Evolutionary conservation across 2,797 vertebrate species (phyloP).

Genomic region (Caiman crocodilus): DNA sequence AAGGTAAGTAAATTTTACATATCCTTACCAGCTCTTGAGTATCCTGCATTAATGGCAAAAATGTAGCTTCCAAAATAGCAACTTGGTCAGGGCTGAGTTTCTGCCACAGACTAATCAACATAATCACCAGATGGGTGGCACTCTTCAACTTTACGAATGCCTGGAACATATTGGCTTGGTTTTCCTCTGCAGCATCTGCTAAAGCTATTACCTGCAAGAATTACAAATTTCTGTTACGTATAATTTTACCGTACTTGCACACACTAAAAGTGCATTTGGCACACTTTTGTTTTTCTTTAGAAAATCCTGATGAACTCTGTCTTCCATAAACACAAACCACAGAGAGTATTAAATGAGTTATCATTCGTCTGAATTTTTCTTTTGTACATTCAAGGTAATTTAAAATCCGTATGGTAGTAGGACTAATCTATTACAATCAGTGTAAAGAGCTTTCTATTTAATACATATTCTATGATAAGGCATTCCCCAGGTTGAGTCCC

Average conservation of each 20-base stretch:
- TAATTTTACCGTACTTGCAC: constrained; percentile 37
- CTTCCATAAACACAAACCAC: constrained; percentile 70
- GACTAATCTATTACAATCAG: constrained; percentile 26
- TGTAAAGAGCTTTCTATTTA: background rate
- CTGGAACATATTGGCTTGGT: constrained; percentile 85
- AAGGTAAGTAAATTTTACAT: background rate
- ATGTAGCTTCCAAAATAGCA: constrained; percentile 90
- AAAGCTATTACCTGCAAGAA: constrained; percentile 90
- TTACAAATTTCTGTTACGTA: constrained; percentile 63
- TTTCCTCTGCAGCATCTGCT: constrained; percentile 92
- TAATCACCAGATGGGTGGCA: constrained; percentile 90
- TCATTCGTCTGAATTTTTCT: constrained; percentile 57
- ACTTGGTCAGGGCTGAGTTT: constrained; percentile 89
- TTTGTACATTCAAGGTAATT: constrained; percentile 42
- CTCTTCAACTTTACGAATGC: constrained; percentile 89
- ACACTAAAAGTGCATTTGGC: constrained; percentile 58
- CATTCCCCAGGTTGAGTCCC: background rate
- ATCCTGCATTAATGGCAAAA: constrained; percentile 92
- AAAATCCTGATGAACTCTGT: constrained; percentile 60
- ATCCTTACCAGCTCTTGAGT: constrained; percentile 87
- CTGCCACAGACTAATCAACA: constrained; percentile 92
- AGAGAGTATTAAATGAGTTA: constrained; percentile 50
- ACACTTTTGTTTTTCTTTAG: constrained; percentile 64
- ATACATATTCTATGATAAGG: background rate
- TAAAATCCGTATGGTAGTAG: constrained; percentile 43